phyloP scores from a whole-genome alignment of 2,797 vertebrate species.

The Sebastes diaconus region DNA sequence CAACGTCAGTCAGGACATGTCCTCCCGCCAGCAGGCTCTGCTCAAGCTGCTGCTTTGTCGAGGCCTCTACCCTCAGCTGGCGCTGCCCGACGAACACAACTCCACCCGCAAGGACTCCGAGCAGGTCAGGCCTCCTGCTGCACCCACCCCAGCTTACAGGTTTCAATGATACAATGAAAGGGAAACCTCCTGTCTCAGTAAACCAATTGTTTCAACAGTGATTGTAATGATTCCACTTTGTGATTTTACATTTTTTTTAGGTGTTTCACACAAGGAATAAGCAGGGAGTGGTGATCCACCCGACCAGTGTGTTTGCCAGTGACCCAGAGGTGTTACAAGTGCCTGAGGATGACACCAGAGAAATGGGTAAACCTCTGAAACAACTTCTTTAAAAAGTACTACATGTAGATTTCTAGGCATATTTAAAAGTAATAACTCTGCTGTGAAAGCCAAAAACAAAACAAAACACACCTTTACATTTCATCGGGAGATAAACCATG shows the following conservation, averaged over 20 bases:
- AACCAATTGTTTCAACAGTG: fast-evolving
- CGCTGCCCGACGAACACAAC: conserved; percentile 89
- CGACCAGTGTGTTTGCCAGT: conserved; percentile 88
- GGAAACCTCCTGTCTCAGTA: neutral
- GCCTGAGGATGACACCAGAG: conserved; percentile 66
- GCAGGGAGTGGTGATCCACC: conserved; percentile 91
- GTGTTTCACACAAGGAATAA: conserved; percentile 93
- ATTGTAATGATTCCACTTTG: neutral
- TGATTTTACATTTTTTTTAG: conserved; percentile 63
- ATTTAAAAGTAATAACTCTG: neutral
- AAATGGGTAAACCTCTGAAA: conserved; percentile 59
- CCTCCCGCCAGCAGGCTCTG: conserved; percentile 80
- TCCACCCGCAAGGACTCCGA: conserved; percentile 90
- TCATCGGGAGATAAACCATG: neutral
- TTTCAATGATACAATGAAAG: neutral
- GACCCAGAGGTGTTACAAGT: conserved; percentile 86
- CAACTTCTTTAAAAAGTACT: neutral
- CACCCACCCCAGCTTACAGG: fast-evolving
- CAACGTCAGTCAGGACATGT: conserved; percentile 78
- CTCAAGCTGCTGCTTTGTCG: conserved; percentile 90
- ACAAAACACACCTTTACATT: neutral
- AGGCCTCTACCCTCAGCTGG: conserved; percentile 93
- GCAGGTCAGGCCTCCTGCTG: conserved; percentile 78
- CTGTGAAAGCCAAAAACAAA: neutral
- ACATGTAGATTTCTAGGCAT: neutral